These are phyloP conservation scores for Myotis vivesi DNA, from an alignment of 2,797 vertebrate species.

Conservation along the genomic window DNA sequence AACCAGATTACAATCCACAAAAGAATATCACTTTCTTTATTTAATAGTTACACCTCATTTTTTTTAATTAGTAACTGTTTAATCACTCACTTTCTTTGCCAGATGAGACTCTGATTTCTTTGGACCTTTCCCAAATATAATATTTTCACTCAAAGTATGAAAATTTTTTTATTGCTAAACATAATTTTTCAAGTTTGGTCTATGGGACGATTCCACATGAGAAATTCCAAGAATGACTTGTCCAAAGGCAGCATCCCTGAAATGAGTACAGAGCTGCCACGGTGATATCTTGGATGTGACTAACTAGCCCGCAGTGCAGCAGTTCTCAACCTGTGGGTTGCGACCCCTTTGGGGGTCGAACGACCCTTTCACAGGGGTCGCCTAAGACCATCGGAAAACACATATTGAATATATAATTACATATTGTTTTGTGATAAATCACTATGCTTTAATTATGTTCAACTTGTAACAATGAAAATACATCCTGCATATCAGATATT, in stretches of 20 bases:
- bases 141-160: conserved; percentile 61
- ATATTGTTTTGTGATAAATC: no score
- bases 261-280: neutral
- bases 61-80: conserved; percentile 41
- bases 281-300: neutral
- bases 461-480: no score
- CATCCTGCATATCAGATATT: no score
- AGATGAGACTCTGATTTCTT: conserved; percentile 52
- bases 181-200: conserved; percentile 44
- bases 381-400: no score
- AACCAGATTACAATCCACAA: conserved; percentile 45
- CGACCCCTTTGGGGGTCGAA: no score
- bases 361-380: no score
- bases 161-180: conserved; percentile 45
- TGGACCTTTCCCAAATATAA: conserved; percentile 60
- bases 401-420: no score
- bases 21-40: conserved; percentile 45
- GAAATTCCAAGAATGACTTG: conserved; percentile 50
- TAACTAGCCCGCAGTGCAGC: neutral
- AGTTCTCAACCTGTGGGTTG: no score
- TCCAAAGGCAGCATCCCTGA: neutral
- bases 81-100: conserved; percentile 60
- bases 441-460: no score
- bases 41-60: conserved; percentile 32
- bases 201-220: conserved; percentile 15